Evolutionary conservation across 2,113 vertebrate genomes (phyloP), one percentile per base, ranked within the genome.

Genomic region (Scalopus aquaticus): DNA sequence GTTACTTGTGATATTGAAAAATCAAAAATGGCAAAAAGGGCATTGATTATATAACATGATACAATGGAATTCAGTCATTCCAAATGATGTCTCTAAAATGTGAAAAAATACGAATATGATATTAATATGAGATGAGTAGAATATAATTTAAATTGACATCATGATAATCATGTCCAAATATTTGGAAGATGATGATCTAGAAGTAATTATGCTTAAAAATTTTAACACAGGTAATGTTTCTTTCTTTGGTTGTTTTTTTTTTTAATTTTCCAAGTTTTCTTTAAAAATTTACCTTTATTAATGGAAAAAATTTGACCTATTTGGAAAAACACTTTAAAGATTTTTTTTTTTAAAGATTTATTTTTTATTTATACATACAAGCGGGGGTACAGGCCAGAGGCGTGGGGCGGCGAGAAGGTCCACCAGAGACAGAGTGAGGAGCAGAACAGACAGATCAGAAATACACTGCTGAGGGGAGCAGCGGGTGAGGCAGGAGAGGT

Each of bases 261-360:
- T 49, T 70, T 35, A 67, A 65, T 79, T 56, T 37, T 15, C 32
- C 30, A 67, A 64, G 26, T 81, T 96, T 97, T 78, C 24, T 42
- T 72, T 49, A 16, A 91, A 92, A 79, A 79, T 35, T 15, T 83
- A 9, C 92, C 19, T 85, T 85, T 91, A 49, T 35, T 49, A 73
- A 54, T 85, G 32, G 28, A 37, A 44, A 51, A 93, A 91, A 44
- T 39, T 65, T 84, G 82, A 67, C 16, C 56, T 82, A 69, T 46
- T 46, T 82, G 26, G 0, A 51, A 92, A 90, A 91, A 69, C 44
- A 74, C 28, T 64, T 72, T 72, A 72, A 22, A 39, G 19, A 70
- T 20, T 70, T 28, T 56, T 56, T 12, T 10, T n/a, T n/a, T n/a
- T n/a, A n/a, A n/a, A n/a, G n/a, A n/a, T n/a, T n/a, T n/a, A n/a